Conservation (phyloP, 2,888 invertebrate species). For the Spodoptera littoralis region DNA sequence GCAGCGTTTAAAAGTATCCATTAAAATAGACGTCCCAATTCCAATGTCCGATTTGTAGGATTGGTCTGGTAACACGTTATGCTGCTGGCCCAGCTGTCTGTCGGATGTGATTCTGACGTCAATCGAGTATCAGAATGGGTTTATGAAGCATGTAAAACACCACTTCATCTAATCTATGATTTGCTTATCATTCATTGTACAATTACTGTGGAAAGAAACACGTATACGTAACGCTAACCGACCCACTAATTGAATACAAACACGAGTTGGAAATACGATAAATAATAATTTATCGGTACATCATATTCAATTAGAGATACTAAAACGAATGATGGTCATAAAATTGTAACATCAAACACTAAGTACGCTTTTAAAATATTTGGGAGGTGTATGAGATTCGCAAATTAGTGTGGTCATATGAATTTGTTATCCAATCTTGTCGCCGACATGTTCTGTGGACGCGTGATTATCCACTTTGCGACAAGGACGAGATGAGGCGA, state of each 20-base stretch:
- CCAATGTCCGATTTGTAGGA: slow-evolving; percentile 25
- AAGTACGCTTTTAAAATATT: slow-evolving; percentile 61
- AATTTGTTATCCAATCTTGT: slow-evolving; percentile 80
- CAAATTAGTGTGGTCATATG: slow-evolving; percentile 76
- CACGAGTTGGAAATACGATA: slow-evolving; percentile 17
- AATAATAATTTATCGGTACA: slow-evolving; percentile 24
- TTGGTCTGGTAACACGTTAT: slow-evolving; percentile 15
- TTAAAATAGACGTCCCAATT: slow-evolving; percentile 38
- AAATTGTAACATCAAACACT: slow-evolving; percentile 43
- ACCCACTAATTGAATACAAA: slow-evolving; percentile 24
- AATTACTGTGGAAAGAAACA: slow-evolving; percentile 31
- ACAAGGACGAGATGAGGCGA: slow-evolving; percentile 73
- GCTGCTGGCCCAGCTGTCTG: slow-evolving; percentile 12
- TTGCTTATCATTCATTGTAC: slow-evolving; percentile 11
- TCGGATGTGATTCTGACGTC: slow-evolving; percentile 24
- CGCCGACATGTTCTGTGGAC: slow-evolving; percentile 69
- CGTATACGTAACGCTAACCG: slow-evolving; percentile 20
- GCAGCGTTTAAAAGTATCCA: slow-evolving; percentile 14
- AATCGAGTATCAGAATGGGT: slow-evolving; percentile 11
- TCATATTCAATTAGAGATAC: slow-evolving; percentile 21
- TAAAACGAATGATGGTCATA: slow-evolving; percentile 18
- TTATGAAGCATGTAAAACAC: slow-evolving; percentile 26
- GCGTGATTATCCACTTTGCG: slow-evolving; percentile 86
- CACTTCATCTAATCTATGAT: slow-evolving; percentile 10
- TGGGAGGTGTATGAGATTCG: slow-evolving; percentile 36